These are phyloP conservation scores for Sipha maydis DNA, from an alignment of 2,888 invertebrate genomes.

Conservation along the genomic window DNA sequence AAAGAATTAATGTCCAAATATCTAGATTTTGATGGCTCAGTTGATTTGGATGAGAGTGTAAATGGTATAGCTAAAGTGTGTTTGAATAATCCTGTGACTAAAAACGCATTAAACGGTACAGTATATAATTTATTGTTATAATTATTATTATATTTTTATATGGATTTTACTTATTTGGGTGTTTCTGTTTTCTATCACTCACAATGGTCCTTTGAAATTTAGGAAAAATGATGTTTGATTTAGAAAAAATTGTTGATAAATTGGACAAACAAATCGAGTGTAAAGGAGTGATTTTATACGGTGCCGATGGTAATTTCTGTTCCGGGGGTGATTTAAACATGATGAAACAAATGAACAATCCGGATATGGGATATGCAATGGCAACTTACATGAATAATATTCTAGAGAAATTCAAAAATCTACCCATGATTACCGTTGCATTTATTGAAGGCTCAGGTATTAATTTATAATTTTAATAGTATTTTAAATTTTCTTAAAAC, in stretches of 20 bases:
- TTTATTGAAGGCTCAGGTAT: conserved; percentile 68
- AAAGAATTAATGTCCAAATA: background rate
- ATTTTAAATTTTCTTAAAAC: no score
- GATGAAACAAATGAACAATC: conserved; percentile 66
- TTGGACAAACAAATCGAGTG: conserved; percentile 69
- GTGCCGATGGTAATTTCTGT: conserved; percentile 69
- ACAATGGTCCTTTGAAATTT: conserved; percentile 34
- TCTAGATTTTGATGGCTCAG: conserved; percentile 65
- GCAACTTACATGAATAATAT: conserved; percentile 69
- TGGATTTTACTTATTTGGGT: background rate
- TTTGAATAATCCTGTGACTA: conserved; percentile 68
- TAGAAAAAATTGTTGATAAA: conserved; percentile 68
- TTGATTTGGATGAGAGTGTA: conserved; percentile 67
- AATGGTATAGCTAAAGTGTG: conserved; percentile 69
- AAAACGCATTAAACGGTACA: conserved; percentile 70
- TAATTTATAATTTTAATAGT: conserved; percentile 25
- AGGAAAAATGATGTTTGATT: conserved; percentile 71
- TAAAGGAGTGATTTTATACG: conserved; percentile 69
- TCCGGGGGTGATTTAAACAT: conserved; percentile 71
- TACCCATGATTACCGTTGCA: conserved; percentile 70
- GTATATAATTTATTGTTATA: background rate
- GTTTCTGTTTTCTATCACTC: no score
- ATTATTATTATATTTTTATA: background rate
- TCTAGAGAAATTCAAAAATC: conserved; percentile 67
- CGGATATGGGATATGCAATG: conserved; percentile 68